Evolutionary conservation across 2,888 invertebrate genomes (phyloP), one percentile per base, ranked within the genome.

Genomic region (Melinaea menophilus): DNA sequence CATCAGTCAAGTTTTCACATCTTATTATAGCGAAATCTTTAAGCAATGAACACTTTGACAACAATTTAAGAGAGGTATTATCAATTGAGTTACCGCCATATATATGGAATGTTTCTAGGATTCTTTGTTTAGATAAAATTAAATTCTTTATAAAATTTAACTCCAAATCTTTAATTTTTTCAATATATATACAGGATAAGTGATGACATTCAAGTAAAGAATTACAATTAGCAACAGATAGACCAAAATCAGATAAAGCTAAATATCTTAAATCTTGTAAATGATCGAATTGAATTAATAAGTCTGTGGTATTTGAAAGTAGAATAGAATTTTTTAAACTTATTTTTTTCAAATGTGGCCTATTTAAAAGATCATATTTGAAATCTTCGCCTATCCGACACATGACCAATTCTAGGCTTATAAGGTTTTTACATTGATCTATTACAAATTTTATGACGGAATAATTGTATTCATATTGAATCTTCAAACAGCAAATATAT

Each of bases 381-480:
- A 90, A 82, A 46, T 84, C 81, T 67, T 81, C 81, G 59, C 75
- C 74, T 37, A 91, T 75, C 58, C 82, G 75, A 65, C 91, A 91
- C 90, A 91, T 91, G 2, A 88, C 78, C 58, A 91, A 71, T 74
- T 90, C 88, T 31, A 91, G 67, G 31, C 84, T 82, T 37, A 74
- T 76, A 51, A 91, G 75, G 70, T 89, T 84, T 31, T 68, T 65
- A 71, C 90, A 90, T 64, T 79, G 74, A 4, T 79, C 76, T 59
- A 86, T 74, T 47, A 91, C 75, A 37, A 80, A 73, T 69, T 79
- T 79, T 33, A 89, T 79, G 11, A 76, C 69, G 22, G 79, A 68
- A 65, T 88, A 90, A 64, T 77, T 82, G 68, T 87, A 82, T 3
- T 88, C 79, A 73, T 89, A 87, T 69, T 89, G 88, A 60, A 91